These are phyloP conservation scores for Brassicogethes aeneus DNA, from an alignment of 2,888 invertebrate species.

Conservation along the genomic window DNA sequence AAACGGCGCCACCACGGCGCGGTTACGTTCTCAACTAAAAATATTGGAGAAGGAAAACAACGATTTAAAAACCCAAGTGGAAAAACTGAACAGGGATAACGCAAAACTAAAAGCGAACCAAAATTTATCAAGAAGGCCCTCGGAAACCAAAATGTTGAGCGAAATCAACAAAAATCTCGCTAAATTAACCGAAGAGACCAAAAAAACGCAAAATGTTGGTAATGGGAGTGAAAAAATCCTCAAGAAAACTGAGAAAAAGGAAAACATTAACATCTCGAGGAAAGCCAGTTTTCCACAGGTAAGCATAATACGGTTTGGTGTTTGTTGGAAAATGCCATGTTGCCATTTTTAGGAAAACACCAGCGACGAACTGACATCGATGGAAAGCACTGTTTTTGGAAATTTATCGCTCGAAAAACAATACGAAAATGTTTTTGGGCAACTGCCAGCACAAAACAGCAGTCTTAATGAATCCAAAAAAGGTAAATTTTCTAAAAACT, in stretches of 20 bases:
- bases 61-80: constrained; percentile 54
- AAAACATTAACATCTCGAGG: constrained; percentile 1
- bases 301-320: too few species aligned
- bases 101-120: constrained; percentile 53
- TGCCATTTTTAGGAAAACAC: too few species aligned
- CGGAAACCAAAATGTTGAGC: constrained; percentile 66
- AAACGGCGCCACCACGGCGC: constrained; percentile 61
- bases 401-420: constrained; percentile 23
- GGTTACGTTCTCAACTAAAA: constrained; percentile 66
- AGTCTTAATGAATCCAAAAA: constrained; percentile 21
- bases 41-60: constrained; percentile 62
- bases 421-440: constrained; percentile 27
- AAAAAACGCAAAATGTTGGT: constrained; percentile 6
- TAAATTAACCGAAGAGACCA: constrained; percentile 38
- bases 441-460: constrained; percentile 13
- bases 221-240: constrained; percentile 6
- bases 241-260: constrained; percentile 9
- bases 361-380: too few species aligned
- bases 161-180: constrained; percentile 61
- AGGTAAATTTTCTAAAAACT: too few species aligned
- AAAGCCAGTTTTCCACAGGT: too few species aligned
- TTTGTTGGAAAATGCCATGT: too few species aligned
- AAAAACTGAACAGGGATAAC: constrained; percentile 58
- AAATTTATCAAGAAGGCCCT: constrained; percentile 45
- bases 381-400: constrained; percentile 8